A percentile compares a stretch with the other conserved stretches of the same genome.
phyloP scores from a whole-genome alignment of 2,888 invertebrate species.

The Yponomeuta plumbellus region DNA sequence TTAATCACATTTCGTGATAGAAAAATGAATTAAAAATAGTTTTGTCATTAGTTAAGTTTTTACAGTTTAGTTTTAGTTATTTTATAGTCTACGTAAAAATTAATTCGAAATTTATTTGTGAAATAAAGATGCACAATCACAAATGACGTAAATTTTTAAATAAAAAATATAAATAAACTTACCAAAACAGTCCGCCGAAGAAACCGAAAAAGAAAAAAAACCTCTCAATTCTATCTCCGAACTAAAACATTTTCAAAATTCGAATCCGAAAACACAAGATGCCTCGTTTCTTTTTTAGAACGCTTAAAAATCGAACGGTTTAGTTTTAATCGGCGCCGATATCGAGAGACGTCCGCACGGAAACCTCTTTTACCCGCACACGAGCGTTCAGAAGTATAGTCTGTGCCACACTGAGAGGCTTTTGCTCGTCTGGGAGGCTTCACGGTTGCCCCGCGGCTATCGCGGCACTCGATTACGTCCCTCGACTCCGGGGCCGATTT shows the following conservation, averaged over 20 bases:
- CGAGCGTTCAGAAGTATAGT: conserved; percentile 55
- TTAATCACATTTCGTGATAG: too few relatives aligned
- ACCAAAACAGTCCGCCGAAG: conserved; percentile 32
- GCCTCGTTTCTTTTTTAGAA: conserved; percentile 22
- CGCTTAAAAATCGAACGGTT: conserved; percentile 27
- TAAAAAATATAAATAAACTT: conserved; percentile 30
- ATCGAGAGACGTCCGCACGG: conserved; percentile 31
- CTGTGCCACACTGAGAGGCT: conserved; percentile 57
- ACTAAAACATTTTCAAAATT: conserved; percentile 32
- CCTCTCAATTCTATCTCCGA: conserved; percentile 29
- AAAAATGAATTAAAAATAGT: neutral
- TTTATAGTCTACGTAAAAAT: too few relatives aligned
- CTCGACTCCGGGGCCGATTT: conserved; percentile 35
- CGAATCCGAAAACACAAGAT: conserved; percentile 31
- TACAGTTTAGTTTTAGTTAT: too few relatives aligned
- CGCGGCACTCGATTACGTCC: conserved; percentile 68
- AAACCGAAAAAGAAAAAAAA: conserved; percentile 26
- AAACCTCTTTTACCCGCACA: conserved; percentile 31
- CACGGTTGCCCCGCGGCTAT: conserved; percentile 58
- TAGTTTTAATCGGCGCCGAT: conserved; percentile 30
- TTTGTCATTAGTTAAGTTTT: too few relatives aligned
- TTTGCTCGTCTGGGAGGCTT: conserved; percentile 26
- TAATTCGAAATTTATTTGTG: too few relatives aligned
- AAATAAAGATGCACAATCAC: too few relatives aligned
- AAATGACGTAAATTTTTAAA: too few relatives aligned